Evolutionary conservation across 2,888 invertebrate genomes (phyloP).

Genomic region (Sisyra terminalis): DNA sequence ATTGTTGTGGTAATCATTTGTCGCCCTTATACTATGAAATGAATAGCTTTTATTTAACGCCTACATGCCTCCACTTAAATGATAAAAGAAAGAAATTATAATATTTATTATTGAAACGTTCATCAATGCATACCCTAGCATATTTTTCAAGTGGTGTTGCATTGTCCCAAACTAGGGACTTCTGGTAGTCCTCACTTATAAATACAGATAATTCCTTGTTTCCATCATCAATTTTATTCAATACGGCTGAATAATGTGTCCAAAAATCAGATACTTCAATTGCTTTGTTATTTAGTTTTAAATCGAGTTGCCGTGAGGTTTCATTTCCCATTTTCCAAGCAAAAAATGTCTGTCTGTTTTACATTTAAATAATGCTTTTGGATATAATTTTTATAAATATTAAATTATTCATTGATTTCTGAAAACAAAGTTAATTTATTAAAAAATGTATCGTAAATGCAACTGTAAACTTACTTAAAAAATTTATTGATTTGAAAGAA

Average conservation of each 20-base stretch:
- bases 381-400: too few species aligned
- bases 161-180: constrained; percentile 43
- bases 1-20: background rate
- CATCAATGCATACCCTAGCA: constrained; percentile 45
- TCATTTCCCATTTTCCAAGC: constrained; percentile 58
- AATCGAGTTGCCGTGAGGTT: constrained; percentile 44
- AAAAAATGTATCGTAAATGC: too few species aligned
- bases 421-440: too few species aligned
- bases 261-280: constrained; percentile 66
- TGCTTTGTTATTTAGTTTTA: constrained; percentile 59
- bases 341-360: background rate
- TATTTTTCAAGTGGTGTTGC: constrained; percentile 58
- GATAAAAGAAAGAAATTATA: too few species aligned
- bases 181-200: constrained; percentile 49
- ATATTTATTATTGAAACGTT: background rate
- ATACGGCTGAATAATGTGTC: constrained; percentile 47
- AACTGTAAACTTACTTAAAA: too few species aligned
- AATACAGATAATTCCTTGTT: constrained; percentile 54
- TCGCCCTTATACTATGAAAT: background rate
- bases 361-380: too few species aligned
- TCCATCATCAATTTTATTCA: constrained; percentile 37
- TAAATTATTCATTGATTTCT: too few species aligned
- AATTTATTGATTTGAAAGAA: too few species aligned
- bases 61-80: background rate
- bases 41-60: background rate